A percentile compares a stretch with the other conserved stretches of the same genome.
phyloP scores from a whole-genome alignment of 2,113 vertebrate genomes.

The Neolamprologus sp. region DNA sequence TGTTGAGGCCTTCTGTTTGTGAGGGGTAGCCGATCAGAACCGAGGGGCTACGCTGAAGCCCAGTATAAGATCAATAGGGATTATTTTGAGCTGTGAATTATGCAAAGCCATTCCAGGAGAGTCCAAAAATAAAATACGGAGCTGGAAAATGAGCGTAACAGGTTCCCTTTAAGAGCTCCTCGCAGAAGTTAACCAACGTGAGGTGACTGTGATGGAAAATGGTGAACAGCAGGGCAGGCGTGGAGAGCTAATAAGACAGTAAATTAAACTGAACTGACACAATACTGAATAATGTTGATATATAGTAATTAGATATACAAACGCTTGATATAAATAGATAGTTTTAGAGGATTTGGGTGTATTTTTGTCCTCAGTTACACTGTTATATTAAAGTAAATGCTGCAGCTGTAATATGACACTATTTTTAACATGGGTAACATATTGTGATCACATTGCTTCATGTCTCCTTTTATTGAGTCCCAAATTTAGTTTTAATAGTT shows the following conservation, averaged over 20 bases:
- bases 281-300: not conserved
- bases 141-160: not conserved
- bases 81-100: not conserved
- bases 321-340: not conserved
- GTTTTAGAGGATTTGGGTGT: not conserved
- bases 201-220: not conserved
- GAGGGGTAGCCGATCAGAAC: not conserved
- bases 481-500: not conserved
- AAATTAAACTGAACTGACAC: not conserved
- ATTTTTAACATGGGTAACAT: not conserved
- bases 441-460: not conserved
- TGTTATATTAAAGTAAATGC: not conserved
- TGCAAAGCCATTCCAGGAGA: not conserved
- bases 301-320: not conserved
- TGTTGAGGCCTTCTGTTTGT: not conserved
- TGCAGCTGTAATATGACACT: not conserved
- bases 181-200: not conserved
- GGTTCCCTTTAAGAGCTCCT: not conserved
- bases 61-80: not conserved
- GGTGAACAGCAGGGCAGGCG: not conserved
- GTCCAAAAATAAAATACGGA: not conserved
- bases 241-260: not conserved
- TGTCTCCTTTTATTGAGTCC: not conserved
- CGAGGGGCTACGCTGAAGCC: fast-evolving
- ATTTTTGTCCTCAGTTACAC: not conserved